These are phyloP conservation scores for Agrenia bidenticulata DNA, from an alignment of 2,888 invertebrate species.

Conservation along the genomic window DNA sequence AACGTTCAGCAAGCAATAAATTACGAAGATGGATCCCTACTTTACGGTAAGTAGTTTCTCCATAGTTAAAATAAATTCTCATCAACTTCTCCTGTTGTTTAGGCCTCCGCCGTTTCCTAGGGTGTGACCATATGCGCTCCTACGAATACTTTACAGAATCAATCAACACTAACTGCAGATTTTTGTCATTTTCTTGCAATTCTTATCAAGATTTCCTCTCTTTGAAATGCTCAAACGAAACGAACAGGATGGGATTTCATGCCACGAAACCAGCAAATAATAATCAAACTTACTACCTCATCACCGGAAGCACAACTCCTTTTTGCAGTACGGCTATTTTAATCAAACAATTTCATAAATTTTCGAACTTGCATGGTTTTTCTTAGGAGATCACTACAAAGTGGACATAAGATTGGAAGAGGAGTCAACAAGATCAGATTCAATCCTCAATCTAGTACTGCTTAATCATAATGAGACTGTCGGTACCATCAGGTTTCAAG, in stretches of 20 bases:
- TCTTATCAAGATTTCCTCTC: conserved; percentile 65
- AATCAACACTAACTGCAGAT: conserved; percentile 74
- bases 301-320: conserved; percentile 65
- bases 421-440: conserved; percentile 62
- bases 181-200: conserved; percentile 74
- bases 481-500: no score
- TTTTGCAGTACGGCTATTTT: neutral
- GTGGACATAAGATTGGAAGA: conserved; percentile 70
- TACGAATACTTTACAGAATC: conserved; percentile 82
- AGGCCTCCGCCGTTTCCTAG: conserved; percentile 68
- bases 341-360: neutral
- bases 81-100: neutral
- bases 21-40: conserved; percentile 65
- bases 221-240: conserved; percentile 54
- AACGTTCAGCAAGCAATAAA: conserved; percentile 67
- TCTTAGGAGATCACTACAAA: conserved; percentile 80
- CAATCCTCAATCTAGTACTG: conserved; percentile 36
- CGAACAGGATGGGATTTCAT: conserved; percentile 49
- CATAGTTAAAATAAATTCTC: conserved; percentile 9
- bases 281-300: conserved; percentile 69
- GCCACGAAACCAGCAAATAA: conserved; percentile 42
- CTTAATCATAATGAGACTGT: no score
- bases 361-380: no score
- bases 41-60: conserved; percentile 59
- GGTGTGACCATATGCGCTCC: conserved; percentile 85